These are phyloP conservation scores for Stegodyphus dumicola DNA, from an alignment of 1,140 invertebrate species.

Conservation along the genomic window DNA sequence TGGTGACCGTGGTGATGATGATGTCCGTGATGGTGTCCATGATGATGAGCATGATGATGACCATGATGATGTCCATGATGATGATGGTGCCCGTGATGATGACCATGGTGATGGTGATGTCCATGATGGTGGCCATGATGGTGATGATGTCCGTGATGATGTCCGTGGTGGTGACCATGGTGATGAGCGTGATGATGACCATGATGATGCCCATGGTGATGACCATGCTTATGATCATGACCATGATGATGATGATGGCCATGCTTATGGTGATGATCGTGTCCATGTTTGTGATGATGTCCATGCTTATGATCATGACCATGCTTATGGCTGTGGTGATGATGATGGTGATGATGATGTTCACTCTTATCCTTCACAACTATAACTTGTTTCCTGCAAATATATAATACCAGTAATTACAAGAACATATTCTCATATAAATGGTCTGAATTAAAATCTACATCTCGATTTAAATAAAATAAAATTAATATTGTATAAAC, in stretches of 20 bases:
- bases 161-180: constrained; percentile 36
- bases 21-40: constrained; percentile 13
- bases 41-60: constrained; percentile 11
- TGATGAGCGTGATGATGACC: constrained; percentile 42
- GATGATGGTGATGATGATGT: constrained; percentile 48
- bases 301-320: constrained; percentile 43
- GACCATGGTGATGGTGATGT: neutral
- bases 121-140: constrained; percentile 20
- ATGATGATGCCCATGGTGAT: constrained; percentile 44
- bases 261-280: constrained; percentile 47
- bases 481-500: too few relatives aligned
- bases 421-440: too few relatives aligned
- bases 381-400: constrained; percentile 51
- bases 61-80: neutral
- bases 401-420: too few relatives aligned
- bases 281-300: constrained; percentile 47
- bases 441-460: too few relatives aligned
- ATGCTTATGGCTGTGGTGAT: constrained; percentile 39
- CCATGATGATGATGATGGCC: constrained; percentile 53
- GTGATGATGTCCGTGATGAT: constrained; percentile 48
- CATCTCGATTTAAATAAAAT: too few relatives aligned
- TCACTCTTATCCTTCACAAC: constrained; percentile 54
- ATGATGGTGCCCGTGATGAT: neutral
- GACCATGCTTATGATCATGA: constrained; percentile 51
- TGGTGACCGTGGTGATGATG: neutral